phyloP scores from a whole-genome alignment of 1,140 invertebrate species.

The Lepeophtheirus salmonis region DNA sequence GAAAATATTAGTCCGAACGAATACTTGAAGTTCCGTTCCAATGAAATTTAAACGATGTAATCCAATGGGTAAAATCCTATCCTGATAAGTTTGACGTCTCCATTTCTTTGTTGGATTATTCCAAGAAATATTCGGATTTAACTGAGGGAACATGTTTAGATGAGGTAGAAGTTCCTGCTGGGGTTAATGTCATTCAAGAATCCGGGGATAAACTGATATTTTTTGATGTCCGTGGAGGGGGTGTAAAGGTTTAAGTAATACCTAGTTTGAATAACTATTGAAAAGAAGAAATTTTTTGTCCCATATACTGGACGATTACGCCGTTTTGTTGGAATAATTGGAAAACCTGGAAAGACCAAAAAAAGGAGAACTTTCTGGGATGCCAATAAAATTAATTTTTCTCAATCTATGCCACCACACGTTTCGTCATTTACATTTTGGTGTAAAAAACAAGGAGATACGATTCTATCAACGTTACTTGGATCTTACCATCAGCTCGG shows the following conservation, averaged over 20 bases:
- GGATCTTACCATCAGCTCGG: slow-evolving; percentile 87
- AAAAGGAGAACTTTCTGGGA: slow-evolving; percentile 88
- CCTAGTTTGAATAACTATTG: slow-evolving; percentile 71
- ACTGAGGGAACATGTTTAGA: slow-evolving; percentile 43
- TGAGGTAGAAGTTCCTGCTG: slow-evolving; percentile 31
- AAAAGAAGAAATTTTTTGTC: slow-evolving; percentile 48
- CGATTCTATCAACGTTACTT: slow-evolving; percentile 86
- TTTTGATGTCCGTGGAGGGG: slow-evolving; percentile 81
- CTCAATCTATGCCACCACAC: slow-evolving; percentile 92
- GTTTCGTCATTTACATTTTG: slow-evolving; percentile 92
- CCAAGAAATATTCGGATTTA: slow-evolving; percentile 53
- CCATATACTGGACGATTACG: slow-evolving; percentile 60
- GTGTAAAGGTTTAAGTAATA: slow-evolving; percentile 47
- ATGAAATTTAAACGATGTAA: slow-evolving; percentile 49
- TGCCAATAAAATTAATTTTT: slow-evolving; percentile 62
- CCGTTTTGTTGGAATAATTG: slow-evolving; percentile 75
- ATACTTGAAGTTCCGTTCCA: slow-evolving; percentile 61
- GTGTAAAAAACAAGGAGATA: slow-evolving; percentile 53
- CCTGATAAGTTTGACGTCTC: slow-evolving; percentile 94
- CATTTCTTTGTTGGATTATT: slow-evolving; percentile 69
- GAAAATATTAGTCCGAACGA: slow-evolving; percentile 82
- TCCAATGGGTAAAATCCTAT: slow-evolving; percentile 57
- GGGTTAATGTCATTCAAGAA: slow-evolving; percentile 81
- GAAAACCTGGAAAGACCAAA: slow-evolving; percentile 88
- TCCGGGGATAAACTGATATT: slow-evolving; percentile 88